Percentiles rank a stretch among this genome's conserved stretches.
Evolutionary conservation across 2,888 invertebrate species (phyloP).

Genomic region (Agelastica alni): DNA sequence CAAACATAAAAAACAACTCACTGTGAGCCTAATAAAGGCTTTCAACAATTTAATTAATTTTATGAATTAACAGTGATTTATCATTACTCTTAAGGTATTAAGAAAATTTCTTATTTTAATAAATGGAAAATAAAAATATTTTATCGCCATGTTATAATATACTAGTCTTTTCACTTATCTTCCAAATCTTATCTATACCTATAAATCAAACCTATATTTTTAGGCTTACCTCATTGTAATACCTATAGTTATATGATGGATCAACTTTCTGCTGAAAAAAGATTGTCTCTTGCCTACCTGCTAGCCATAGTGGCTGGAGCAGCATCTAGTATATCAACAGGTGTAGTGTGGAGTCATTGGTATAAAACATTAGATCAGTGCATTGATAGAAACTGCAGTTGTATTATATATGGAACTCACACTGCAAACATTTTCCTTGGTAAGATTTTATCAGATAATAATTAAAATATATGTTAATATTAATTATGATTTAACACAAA

Average conservation of each 20-base stretch:
- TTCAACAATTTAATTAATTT: not conserved
- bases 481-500: too few relatives aligned
- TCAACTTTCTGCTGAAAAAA: conserved; percentile 48
- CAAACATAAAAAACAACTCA: not conserved
- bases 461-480: too few relatives aligned
- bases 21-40: not conserved
- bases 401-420: conserved; percentile 68
- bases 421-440: conserved; percentile 64
- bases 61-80: not conserved
- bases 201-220: not conserved
- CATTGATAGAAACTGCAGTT: conserved; percentile 69
- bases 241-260: too few relatives aligned
- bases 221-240: too few relatives aligned
- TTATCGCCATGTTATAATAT: not conserved
- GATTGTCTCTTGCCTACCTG: conserved; percentile 47
- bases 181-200: not conserved
- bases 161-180: not conserved
- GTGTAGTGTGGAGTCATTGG: conserved; percentile 73
- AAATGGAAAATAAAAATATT: not conserved
- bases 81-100: not conserved
- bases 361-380: conserved; percentile 69
- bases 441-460: too few relatives aligned
- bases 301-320: conserved; percentile 46
- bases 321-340: conserved; percentile 58
- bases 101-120: not conserved